These are phyloP conservation scores for Chiridota heheva DNA, from an alignment of 35 echinoderm and acorn worm genomes.

Conservation along the genomic window DNA sequence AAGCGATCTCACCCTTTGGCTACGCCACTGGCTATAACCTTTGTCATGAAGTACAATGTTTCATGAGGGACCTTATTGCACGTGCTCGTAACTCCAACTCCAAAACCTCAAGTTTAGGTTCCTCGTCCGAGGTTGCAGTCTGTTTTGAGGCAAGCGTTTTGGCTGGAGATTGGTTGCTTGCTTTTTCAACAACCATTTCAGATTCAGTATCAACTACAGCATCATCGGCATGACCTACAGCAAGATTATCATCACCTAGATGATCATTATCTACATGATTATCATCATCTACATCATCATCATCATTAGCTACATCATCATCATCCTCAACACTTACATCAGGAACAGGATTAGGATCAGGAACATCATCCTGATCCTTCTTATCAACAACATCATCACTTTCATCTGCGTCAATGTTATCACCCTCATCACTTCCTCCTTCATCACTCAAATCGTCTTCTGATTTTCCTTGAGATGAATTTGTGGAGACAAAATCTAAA, in stretches of 20 bases:
- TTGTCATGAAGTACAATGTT: constrained; percentile 60
- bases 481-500: no score
- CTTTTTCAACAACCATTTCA: not conserved
- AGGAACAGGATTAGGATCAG: no score
- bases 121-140: not conserved
- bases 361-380: no score
- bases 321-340: not conserved
- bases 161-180: not conserved
- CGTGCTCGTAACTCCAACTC: constrained; percentile 74
- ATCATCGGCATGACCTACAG: constrained; percentile 9
- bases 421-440: no score
- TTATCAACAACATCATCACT: no score
- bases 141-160: not conserved
- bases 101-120: constrained; percentile 66
- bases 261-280: constrained; percentile 7
- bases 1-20: no score
- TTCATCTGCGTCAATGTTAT: no score
- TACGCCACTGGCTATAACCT: no score
- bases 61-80: constrained; percentile 82
- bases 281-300: not conserved
- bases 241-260: not conserved
- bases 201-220: not conserved
- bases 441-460: no score
- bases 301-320: constrained; percentile 18
- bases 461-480: no score